Evolutionary conservation across 2,113 vertebrate genomes (phyloP).

Genomic region (Misgurnus anguillicaudatus): DNA sequence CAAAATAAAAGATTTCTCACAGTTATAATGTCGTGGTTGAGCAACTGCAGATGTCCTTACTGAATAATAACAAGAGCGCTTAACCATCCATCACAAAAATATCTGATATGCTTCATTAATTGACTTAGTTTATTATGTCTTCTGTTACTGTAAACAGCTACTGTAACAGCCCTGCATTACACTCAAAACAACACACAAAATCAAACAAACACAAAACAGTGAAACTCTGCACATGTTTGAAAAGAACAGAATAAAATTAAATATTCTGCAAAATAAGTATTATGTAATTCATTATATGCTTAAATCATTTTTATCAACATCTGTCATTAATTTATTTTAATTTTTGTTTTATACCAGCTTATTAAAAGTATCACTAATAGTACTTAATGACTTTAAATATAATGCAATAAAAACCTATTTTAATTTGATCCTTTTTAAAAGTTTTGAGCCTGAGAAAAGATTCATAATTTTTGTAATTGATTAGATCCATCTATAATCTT

Average conservation of each 20-base stretch:
- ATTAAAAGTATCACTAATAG: not conserved
- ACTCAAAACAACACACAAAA: not conserved
- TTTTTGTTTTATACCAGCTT: not conserved
- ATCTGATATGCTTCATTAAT: conserved; percentile 56
- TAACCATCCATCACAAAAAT: conserved; percentile 57
- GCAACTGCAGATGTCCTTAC: conserved; percentile 68
- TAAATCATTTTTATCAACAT: not conserved
- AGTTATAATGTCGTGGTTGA: conserved; percentile 60
- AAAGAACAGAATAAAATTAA: not conserved
- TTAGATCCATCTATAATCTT: not conserved
- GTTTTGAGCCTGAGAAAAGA: not conserved
- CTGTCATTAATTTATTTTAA: not conserved
- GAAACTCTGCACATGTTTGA: not conserved
- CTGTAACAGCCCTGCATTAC: no score
- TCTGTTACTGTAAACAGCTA: not conserved
- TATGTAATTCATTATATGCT: not conserved
- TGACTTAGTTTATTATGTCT: conserved; percentile 4
- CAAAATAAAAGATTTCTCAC: conserved; percentile 30
- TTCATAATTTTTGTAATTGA: not conserved
- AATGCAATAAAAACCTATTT: not conserved
- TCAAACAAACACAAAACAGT: not conserved
- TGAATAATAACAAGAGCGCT: conserved; percentile 52
- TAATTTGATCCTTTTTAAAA: no score
- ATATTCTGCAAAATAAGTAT: not conserved
- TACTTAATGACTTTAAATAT: no score